A percentile compares a stretch with the other conserved stretches of the same genome.
These are phyloP conservation scores for Hippopotamus amphibius DNA, from an alignment of 2,113 vertebrate genomes.

Conservation along the genomic window DNA sequence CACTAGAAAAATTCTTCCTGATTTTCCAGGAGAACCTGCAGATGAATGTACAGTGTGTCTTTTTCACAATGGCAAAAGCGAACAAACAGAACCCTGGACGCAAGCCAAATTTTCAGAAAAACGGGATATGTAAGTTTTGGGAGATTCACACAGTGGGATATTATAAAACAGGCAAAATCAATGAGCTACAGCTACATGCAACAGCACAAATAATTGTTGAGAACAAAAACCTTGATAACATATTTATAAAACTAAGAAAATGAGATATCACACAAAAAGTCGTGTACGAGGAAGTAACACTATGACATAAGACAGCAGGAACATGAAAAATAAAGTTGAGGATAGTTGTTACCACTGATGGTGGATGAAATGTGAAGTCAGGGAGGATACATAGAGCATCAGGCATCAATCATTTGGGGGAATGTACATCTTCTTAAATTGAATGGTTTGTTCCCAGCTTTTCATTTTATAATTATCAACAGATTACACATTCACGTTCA, in stretches of 20 bases:
- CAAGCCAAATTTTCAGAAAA: not conserved
- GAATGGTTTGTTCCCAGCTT: not conserved
- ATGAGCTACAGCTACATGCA: not conserved
- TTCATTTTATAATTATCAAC: constrained; percentile 10
- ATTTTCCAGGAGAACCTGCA: not conserved
- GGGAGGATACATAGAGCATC: not conserved
- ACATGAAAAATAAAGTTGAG: not conserved
- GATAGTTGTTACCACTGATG: not conserved
- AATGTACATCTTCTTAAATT: not conserved
- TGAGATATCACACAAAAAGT: not conserved
- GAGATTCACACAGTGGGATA: not conserved
- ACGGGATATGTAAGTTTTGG: not conserved
- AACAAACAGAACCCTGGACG: not conserved
- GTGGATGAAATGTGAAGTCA: not conserved
- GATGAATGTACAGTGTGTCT: not conserved
- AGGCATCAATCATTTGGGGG: not conserved
- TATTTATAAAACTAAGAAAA: not conserved
- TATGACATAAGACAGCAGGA: not conserved
- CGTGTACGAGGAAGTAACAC: not conserved
- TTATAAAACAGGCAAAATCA: not conserved
- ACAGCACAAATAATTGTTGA: not conserved
- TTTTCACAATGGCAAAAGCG: not conserved
- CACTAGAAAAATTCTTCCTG: not conserved
- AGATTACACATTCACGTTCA: not conserved
- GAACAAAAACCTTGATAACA: not conserved